Conservation (phyloP, 2,113 vertebrate genomes). For the Nettapus auritus region DNA sequence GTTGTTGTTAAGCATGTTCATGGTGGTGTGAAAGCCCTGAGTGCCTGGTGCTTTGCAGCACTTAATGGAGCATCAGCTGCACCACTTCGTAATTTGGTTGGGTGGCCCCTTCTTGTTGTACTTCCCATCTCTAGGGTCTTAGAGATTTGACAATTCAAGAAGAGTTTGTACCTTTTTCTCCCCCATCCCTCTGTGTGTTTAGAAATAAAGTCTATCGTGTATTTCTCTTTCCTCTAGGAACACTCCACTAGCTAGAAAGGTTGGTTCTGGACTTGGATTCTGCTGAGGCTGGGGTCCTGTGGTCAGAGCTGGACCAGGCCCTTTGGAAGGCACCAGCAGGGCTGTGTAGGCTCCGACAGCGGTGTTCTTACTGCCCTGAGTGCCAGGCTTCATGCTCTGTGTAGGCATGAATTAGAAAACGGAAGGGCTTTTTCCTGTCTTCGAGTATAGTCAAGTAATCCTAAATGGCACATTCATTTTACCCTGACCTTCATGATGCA, state of each 20-base stretch:
- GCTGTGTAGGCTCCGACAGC: not conserved
- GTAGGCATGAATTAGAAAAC: not conserved
- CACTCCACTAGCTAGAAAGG: not conserved
- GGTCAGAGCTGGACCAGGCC: not conserved
- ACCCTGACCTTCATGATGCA: rapidly evolving
- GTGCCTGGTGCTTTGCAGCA: not conserved
- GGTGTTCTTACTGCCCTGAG: rapidly evolving
- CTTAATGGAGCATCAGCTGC: not conserved
- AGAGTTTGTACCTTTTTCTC: not conserved
- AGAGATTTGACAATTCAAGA: not conserved
- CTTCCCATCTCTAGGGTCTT: not conserved
- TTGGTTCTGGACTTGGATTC: not conserved
- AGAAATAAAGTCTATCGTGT: rapidly evolving
- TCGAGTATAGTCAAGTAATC: not conserved
- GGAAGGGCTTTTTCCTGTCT: rapidly evolving
- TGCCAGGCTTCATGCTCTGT: not conserved
- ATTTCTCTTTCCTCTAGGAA: not conserved
- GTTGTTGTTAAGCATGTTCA: rapidly evolving
- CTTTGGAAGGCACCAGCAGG: not conserved
- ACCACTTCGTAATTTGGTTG: rapidly evolving
- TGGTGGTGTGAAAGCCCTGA: not conserved
- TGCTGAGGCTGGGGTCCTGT: not conserved
- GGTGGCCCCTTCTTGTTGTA: not conserved
- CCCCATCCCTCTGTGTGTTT: rapidly evolving
- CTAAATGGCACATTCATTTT: not conserved